Evolutionary conservation across 2,113 vertebrate species (phyloP).

Genomic region (Ciconia stormi): DNA sequence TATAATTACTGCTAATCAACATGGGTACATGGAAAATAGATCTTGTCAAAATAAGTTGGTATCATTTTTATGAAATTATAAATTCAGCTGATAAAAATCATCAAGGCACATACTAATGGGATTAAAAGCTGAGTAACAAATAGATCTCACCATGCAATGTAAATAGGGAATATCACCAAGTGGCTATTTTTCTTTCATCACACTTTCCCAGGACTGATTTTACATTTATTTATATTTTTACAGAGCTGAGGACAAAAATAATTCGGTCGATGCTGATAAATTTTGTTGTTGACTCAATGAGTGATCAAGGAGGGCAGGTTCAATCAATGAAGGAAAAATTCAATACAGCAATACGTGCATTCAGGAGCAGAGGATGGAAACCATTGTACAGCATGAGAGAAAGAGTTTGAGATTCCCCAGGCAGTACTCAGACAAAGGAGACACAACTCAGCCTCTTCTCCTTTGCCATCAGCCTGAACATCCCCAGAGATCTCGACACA

Average conservation of each 20-base stretch:
- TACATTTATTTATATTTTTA: background rate
- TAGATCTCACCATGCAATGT: background rate
- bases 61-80: conserved; percentile 8
- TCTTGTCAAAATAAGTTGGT: background rate
- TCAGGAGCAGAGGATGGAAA: background rate
- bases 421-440: background rate
- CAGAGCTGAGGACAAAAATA: background rate
- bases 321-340: background rate
- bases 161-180: background rate
- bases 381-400: background rate
- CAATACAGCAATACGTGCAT: background rate
- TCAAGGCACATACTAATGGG: background rate
- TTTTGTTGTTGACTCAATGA: background rate
- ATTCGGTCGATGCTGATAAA: background rate
- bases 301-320: background rate
- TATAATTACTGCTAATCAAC: conserved; percentile 33
- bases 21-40: background rate
- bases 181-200: background rate
- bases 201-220: background rate
- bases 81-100: conserved; percentile 4
- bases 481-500: background rate
- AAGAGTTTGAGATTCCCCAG: background rate
- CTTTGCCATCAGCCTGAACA: background rate
- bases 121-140: background rate
- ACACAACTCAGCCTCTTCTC: background rate